Evolutionary conservation across 1,140 invertebrate genomes (phyloP).

Genomic region (Neoseiulus cucumeris): DNA sequence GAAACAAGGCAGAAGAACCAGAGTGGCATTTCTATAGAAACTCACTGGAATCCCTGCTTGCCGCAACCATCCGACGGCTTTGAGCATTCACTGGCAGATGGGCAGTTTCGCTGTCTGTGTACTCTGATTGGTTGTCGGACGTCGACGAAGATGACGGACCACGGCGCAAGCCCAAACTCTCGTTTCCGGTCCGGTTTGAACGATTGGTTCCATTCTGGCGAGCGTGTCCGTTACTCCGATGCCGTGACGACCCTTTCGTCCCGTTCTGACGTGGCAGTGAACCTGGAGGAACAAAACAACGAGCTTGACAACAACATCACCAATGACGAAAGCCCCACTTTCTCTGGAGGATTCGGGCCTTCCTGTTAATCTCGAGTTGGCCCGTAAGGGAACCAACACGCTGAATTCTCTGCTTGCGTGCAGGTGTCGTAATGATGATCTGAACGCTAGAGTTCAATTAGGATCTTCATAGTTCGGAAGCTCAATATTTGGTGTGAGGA

Average conservation of each 20-base stretch:
- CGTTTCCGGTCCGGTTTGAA: not conserved
- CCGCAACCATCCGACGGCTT: not conserved
- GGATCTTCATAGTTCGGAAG: too few relatives aligned
- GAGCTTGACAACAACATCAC: too few relatives aligned
- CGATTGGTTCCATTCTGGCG: not conserved
- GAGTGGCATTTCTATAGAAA: not conserved
- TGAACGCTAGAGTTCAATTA: too few relatives aligned
- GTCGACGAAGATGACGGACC: slow-evolving; percentile 17
- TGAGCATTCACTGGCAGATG: not conserved
- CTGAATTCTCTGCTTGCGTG: too few relatives aligned
- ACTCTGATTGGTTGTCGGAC: slow-evolving; percentile 19
- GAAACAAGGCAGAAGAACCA: too few relatives aligned
- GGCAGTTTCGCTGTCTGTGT: slow-evolving; percentile 17
- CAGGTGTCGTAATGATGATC: too few relatives aligned
- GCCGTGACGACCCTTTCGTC: not conserved
- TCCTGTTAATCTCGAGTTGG: too few relatives aligned
- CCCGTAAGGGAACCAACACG: too few relatives aligned
- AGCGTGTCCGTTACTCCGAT: not conserved
- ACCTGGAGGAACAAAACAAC: too few relatives aligned
- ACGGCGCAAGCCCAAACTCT: slow-evolving; percentile 11
- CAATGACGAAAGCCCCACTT: too few relatives aligned
- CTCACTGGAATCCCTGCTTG: slow-evolving; percentile 3
- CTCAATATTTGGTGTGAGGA: too few relatives aligned
- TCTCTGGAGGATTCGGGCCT: too few relatives aligned
- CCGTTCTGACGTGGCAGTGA: not conserved